These are phyloP conservation scores for Colletes collaris DNA, from an alignment of 2,888 invertebrate genomes.

Conservation along the genomic window DNA sequence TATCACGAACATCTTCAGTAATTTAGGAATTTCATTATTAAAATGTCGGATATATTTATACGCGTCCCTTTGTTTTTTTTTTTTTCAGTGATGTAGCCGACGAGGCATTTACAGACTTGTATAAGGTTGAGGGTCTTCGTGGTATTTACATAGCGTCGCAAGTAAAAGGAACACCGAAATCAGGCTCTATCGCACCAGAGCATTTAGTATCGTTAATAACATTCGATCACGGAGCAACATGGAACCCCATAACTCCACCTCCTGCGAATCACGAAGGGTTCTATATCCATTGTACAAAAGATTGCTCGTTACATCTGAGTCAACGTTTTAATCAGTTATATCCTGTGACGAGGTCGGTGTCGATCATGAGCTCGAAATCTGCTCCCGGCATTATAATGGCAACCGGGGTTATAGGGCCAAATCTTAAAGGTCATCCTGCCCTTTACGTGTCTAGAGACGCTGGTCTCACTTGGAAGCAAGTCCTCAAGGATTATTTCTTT, in stretches of 20 bases:
- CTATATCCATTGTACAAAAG: slow-evolving; percentile 87
- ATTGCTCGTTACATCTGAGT: slow-evolving; percentile 93
- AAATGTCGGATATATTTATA: no score
- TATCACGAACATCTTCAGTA: no score
- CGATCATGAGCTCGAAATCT: slow-evolving; percentile 93
- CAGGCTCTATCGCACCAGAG: slow-evolving; percentile 87
- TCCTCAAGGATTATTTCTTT: slow-evolving; percentile 91
- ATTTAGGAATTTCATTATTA: no score
- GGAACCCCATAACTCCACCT: slow-evolving; percentile 91
- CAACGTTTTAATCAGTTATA: slow-evolving; percentile 93
- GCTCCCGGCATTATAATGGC: slow-evolving; percentile 95
- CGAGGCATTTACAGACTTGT: slow-evolving; percentile 93
- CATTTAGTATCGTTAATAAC: slow-evolving; percentile 92
- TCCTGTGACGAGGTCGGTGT: slow-evolving; percentile 90
- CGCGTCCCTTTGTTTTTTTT: background rate
- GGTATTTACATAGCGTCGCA: slow-evolving; percentile 96
- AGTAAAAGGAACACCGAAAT: slow-evolving; percentile 85
- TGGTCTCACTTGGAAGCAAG: slow-evolving; percentile 92
- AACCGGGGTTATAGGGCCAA: slow-evolving; percentile 91
- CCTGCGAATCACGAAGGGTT: slow-evolving; percentile 88
- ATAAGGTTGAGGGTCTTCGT: slow-evolving; percentile 93
- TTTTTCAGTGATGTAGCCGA: slow-evolving; percentile 88
- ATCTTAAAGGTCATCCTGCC: slow-evolving; percentile 91
- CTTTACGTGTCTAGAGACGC: slow-evolving; percentile 93
- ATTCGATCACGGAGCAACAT: slow-evolving; percentile 93